A percentile compares a stretch with the other conserved stretches of the same genome.
Evolutionary conservation across 1,140 invertebrate genomes (phyloP).

Genomic region (Pseudomyrmex dendroicus): DNA sequence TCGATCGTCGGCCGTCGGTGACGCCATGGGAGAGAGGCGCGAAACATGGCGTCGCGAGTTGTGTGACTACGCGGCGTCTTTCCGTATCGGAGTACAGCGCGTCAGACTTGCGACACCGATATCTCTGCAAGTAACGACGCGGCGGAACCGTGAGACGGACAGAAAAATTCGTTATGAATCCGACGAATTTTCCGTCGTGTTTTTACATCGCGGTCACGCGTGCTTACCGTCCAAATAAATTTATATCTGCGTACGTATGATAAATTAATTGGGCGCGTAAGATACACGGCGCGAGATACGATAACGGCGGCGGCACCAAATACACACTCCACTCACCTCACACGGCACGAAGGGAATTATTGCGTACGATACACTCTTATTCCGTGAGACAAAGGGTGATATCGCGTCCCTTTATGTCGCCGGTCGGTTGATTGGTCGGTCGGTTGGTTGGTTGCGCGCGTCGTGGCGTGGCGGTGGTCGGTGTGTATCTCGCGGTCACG

Average conservation of each 20-base stretch:
- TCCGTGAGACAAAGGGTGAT: slow-evolving; percentile 42
- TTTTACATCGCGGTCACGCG: not conserved
- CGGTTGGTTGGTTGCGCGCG: slow-evolving; percentile 31
- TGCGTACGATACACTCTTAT: not conserved
- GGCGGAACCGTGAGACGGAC: not conserved
- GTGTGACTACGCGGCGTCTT: slow-evolving; percentile 18
- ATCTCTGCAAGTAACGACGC: slow-evolving; percentile 48
- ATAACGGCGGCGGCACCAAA: no score
- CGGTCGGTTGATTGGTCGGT: slow-evolving; percentile 13
- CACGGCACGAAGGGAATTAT: not conserved
- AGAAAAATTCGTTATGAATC: not conserved
- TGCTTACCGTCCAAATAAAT: slow-evolving; percentile 38
- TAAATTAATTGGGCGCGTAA: not conserved
- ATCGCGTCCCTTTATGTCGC: slow-evolving; percentile 13
- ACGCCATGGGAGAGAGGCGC: slow-evolving; percentile 47
- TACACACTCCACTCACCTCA: slow-evolving; percentile 42
- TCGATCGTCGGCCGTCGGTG: not conserved
- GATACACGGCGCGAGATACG: not conserved
- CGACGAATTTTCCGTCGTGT: not conserved
- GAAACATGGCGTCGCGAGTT: slow-evolving; percentile 46
- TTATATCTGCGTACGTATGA: not conserved
- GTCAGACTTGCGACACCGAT: no score
- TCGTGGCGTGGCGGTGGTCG: slow-evolving; percentile 31
- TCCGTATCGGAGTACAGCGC: not conserved
- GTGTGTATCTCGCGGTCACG: slow-evolving; percentile 14